phyloP scores from a whole-genome alignment of 2,113 vertebrate species.

The Turnix velox region DNA sequence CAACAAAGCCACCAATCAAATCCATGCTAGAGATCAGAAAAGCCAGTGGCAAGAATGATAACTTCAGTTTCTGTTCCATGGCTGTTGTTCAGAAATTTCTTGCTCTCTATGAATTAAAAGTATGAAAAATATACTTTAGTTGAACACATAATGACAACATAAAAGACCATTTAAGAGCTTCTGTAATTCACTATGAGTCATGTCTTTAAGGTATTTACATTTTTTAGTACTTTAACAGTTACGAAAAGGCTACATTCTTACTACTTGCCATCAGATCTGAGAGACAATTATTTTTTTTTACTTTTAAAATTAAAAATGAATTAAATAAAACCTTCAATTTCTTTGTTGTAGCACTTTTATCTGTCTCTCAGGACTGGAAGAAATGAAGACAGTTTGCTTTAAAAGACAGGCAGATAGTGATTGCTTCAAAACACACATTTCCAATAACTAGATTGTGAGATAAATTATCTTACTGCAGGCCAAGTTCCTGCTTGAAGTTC shows the following conservation, averaged over 20 bases:
- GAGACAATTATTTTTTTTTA: not conserved
- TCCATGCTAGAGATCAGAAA: not conserved
- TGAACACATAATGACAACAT: not conserved
- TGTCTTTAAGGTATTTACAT: not conserved
- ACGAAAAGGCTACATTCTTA: not conserved
- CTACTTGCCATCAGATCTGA: not conserved
- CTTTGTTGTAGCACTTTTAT: not conserved
- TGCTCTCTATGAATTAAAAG: not conserved
- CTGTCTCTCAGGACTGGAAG: not conserved
- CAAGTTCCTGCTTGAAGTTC: not conserved
- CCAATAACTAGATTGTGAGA: not conserved
- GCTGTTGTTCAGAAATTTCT: not conserved
- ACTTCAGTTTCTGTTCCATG: not conserved
- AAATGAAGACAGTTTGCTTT: slow-evolving; percentile 4
- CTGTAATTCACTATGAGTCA: not conserved
- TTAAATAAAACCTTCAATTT: not conserved
- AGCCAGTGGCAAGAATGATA: not conserved
- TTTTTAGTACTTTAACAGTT: not conserved
- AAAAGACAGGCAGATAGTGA: slow-evolving; percentile 21
- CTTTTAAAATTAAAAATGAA: not conserved
- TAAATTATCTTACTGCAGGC: not conserved
- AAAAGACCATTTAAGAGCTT: not conserved
- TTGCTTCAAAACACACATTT: not conserved
- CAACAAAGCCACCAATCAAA: not conserved
- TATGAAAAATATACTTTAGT: not conserved